Percentiles rank a stretch among this genome's conserved stretches.
phyloP scores from a whole-genome alignment of 2,797 vertebrate species.

The Dendrocincla fuliginosa region DNA sequence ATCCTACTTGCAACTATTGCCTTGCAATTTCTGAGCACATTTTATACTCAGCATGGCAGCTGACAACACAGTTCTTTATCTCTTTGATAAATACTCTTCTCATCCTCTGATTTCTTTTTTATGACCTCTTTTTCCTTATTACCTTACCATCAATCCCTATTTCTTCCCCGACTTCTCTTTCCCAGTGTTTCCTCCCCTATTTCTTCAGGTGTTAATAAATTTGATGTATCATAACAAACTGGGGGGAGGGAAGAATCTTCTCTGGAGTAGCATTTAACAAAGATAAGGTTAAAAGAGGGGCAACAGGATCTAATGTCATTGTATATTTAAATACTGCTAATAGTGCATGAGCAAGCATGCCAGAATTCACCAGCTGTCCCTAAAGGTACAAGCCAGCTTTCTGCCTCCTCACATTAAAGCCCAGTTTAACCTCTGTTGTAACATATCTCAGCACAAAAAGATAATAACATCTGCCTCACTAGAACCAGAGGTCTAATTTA shows the following conservation, averaged over 20 bases:
- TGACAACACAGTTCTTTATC: not conserved
- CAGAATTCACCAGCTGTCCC: slow-evolving; percentile 66
- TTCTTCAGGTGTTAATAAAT: not conserved
- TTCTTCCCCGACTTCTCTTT: not conserved
- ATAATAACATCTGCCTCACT: not conserved
- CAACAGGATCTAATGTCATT: slow-evolving; percentile 33
- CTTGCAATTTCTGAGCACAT: not conserved
- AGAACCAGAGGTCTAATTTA: not conserved
- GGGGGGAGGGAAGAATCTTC: not conserved
- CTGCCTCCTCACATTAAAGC: slow-evolving; percentile 22
- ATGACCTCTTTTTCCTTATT: not conserved
- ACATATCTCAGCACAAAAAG: not conserved
- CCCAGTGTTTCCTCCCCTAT: not conserved
- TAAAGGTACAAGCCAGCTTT: slow-evolving; percentile 59
- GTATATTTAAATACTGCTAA: slow-evolving; percentile 55
- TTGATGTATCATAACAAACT: not conserved
- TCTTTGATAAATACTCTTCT: not conserved
- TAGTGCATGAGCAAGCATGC: slow-evolving; percentile 25
- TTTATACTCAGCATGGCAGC: not conserved
- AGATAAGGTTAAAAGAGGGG: not conserved
- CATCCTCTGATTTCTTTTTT: not conserved
- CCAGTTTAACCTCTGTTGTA: slow-evolving; percentile 34
- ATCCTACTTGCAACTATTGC: not conserved
- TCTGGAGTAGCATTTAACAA: slow-evolving; percentile 26
- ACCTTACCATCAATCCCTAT: not conserved